Evolutionary conservation across 2,888 invertebrate species (phyloP), one percentile per base, ranked within the genome.

Genomic region (Campoplex capitator): DNA sequence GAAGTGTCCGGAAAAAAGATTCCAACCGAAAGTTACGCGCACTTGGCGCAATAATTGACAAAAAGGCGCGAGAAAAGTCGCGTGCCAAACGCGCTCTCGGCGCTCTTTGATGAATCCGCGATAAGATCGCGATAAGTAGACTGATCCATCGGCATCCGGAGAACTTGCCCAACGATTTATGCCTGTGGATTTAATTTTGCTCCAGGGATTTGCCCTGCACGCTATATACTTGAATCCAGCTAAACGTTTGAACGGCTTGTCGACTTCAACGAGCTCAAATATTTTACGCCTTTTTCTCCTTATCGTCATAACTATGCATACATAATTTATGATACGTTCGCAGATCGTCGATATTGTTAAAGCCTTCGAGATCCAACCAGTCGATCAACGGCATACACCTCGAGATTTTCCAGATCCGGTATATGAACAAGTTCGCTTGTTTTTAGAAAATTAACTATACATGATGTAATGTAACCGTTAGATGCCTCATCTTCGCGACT

Each of bases 401-500:
- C 74, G 56, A 83, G 77, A 86, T 84, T 88, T 88, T 83, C 84
- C 84, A 82, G 84, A 89, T 88, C 89, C 88, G 88, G 86, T 86
- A 74, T 81, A 85, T 83, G 75, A 82, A 82, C 89, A 83, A 88
- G 87, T 86, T 86, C 88, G 80, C 78, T 80, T 62, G 81, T 85
- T 89, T 89, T 89, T 85, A 83, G 81, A 86, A 89, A 88, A 89
- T 89, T 87, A 86, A 86, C 83, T 86, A 86, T 87, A 83, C 67
- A 32, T 88, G 88, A 89, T 88, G 88, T 89, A 88, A 88, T 86
- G 84, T 77, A 84, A 89, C 89, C 89, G 89, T 89, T 89, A 89
- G 88, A 45, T 83, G 86, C 84, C 84, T 82, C 86, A 77, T 81
- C 78, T 84, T 54, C 51, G 23, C 88, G 89, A 88, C 85, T 88